These are phyloP conservation scores for Dufourea novaeangliae DNA, from an alignment of 1,140 invertebrate genomes.

Conservation along the genomic window DNA sequence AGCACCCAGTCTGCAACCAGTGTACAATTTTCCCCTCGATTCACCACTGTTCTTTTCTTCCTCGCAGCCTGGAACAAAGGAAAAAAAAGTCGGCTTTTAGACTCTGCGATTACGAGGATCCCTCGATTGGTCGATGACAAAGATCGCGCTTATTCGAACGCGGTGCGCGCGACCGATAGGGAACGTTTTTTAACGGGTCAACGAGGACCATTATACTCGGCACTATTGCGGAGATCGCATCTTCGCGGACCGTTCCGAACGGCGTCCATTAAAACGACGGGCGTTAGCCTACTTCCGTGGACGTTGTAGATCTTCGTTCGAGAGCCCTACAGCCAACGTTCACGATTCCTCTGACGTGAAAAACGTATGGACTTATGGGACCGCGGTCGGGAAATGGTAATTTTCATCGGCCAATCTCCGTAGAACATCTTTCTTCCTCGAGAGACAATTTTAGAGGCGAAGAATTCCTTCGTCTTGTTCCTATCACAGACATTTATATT, in stretches of 20 bases:
- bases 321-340: background rate
- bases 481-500: too few species aligned
- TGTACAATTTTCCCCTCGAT: background rate
- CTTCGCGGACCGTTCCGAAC: slow-evolving; percentile 4
- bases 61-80: slow-evolving; percentile 44
- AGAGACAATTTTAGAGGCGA: too few species aligned
- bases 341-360: background rate
- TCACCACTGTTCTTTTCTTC: background rate
- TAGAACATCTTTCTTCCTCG: too few species aligned
- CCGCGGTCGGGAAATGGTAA: background rate
- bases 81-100: slow-evolving; percentile 7
- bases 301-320: slow-evolving; percentile 17
- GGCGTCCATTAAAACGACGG: slow-evolving; percentile 13
- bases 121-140: background rate
- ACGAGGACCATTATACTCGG: slow-evolving; percentile 5
- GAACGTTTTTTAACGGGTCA: slow-evolving; percentile 9
- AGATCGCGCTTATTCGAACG: background rate
- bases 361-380: background rate
- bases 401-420: too few species aligned
- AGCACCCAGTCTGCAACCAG: background rate
- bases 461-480: background rate
- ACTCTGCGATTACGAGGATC: background rate
- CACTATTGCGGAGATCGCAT: background rate
- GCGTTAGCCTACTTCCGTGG: slow-evolving; percentile 16
- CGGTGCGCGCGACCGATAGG: background rate